Evolutionary conservation across 2,113 vertebrate species (phyloP), one percentile per base, ranked within the genome.

Genomic region (Xenotilapia flavipinnis): DNA sequence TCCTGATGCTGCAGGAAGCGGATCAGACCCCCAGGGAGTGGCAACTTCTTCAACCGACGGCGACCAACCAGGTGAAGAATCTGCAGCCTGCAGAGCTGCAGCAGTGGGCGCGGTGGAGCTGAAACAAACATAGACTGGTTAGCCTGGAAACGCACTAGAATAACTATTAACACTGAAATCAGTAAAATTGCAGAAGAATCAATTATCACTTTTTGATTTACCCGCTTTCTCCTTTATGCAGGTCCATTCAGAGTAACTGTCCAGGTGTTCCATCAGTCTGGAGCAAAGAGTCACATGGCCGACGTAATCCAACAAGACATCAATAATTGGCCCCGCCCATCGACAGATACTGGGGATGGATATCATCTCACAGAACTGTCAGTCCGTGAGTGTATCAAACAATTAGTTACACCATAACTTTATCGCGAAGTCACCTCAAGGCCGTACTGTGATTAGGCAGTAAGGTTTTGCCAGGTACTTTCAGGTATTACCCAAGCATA

Each of bases 291-390:
- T 97, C 87, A 99, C 98, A 0, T 99, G 97, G 80, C 98, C 98
- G 79, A 99, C 98, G 0, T 99, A 99, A 96, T 99, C 97, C 93
- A 99, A 93, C 6, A 99, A 96, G 45, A 98, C 90, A 4, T 98
- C 98, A 0, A 99, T 97, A 90, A 99, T 98, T 0, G 99, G 98
- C 51, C 98, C 98, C 0, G 97, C 98, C 97, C 97, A 98, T 45
- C 96, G 96, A 91, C 91, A 96, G 83, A 98, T 94, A 79, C 96
- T 96, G 0, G 97, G 96, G 33, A 95, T 90, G 0, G 98, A 99
- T 80, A 99, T 95, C 94, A 99, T 96, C 95, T 99, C 98, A 91
- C 98, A 99, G 93, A 99, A 99, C 98, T 99, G 94, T 94, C 49
- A 73, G 80, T 81, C 6, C 86, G 55, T 40, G 8, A 85, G 17